These are phyloP conservation scores for Chrysina gloriosa DNA, from an alignment of 2,888 invertebrate genomes.

Conservation along the genomic window DNA sequence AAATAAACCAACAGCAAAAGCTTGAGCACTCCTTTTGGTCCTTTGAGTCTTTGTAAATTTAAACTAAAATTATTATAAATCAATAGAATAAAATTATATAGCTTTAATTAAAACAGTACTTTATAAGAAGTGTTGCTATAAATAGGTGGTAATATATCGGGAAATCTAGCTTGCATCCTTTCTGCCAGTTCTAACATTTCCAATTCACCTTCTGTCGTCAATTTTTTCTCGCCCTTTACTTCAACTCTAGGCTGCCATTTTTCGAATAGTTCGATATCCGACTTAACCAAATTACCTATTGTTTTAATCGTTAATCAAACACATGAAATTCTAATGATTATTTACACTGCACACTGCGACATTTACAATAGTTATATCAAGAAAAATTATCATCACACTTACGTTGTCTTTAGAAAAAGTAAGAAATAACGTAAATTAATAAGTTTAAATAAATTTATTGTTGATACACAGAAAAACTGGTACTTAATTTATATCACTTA, in stretches of 20 bases:
- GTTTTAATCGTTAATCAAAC: neutral
- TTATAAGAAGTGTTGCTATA: conserved; percentile 71
- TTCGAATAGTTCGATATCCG: conserved; percentile 63
- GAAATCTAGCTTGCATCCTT: conserved; percentile 78
- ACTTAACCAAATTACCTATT: conserved; percentile 32
- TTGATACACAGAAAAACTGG: too few relatives aligned
- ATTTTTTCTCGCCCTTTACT: conserved; percentile 68
- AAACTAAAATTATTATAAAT: too few relatives aligned
- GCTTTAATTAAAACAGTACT: conserved; percentile 36
- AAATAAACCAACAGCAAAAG: conserved; percentile 82
- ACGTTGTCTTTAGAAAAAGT: too few relatives aligned
- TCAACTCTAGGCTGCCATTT: conserved; percentile 71
- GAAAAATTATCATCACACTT: neutral
- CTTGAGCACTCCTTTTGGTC: conserved; percentile 78
- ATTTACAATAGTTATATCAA: neutral
- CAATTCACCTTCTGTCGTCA: conserved; percentile 77
- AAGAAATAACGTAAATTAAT: too few relatives aligned
- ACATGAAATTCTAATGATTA: neutral
- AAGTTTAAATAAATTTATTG: too few relatives aligned
- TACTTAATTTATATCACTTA: too few relatives aligned
- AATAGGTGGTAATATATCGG: conserved; percentile 69
- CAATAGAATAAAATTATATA: too few relatives aligned
- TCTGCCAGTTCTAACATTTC: conserved; percentile 78
- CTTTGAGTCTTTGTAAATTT: conserved; percentile 83
- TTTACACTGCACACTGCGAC: too few relatives aligned